Evolutionary conservation across 2,113 vertebrate genomes (phyloP), one percentile per base, ranked within the genome.

Genomic region (Bubo bubo): DNA sequence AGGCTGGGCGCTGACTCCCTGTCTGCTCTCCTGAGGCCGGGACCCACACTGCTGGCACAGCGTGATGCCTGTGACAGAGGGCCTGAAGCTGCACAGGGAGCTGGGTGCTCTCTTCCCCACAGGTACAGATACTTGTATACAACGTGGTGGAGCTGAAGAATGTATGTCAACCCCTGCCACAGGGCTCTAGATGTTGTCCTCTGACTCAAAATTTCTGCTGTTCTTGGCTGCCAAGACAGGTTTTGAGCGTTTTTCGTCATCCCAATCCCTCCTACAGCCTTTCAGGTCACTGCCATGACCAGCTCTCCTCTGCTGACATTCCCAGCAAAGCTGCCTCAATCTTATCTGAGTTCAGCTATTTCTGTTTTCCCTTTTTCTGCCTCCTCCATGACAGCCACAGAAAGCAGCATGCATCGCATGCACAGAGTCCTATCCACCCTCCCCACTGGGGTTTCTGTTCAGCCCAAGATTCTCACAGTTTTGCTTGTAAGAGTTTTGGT

Each of bases 31-130:
- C 81, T 2, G 39, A 8, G 39, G 17, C 2, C 2, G n/a, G 58
- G 39, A 82, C 43, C 53, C 30, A 6, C 28, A 2, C 17, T 10
- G 62, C 85, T 85, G 90, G 16, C 41, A 6, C 0, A 6, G 64
- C 1, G 4, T 2, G 1, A 13, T 35, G 59, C 41, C 0, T 3
- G 37, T 58, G 71, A 76, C 70, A 63, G 55, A 34, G 21, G 12
- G 10, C 30, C 55, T 11, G 9, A 15, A 37, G 47, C n/a, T 80
- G 63, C 64, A 4, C 15, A 28, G 39, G 35, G 59, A 81, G 26
- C 37, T 59, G 22, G 18, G n/a, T 63, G 41, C 41, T 77, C 21
- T 79, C 8, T 77, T 64, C 37, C 66, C 22, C 0, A 1, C 26
- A 17, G 55, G 41, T 70, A 41, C 7, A 3, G 60, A 10, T 83